phyloP scores from a whole-genome alignment of 2,888 invertebrate species.

The Agonum fuliginosum region DNA sequence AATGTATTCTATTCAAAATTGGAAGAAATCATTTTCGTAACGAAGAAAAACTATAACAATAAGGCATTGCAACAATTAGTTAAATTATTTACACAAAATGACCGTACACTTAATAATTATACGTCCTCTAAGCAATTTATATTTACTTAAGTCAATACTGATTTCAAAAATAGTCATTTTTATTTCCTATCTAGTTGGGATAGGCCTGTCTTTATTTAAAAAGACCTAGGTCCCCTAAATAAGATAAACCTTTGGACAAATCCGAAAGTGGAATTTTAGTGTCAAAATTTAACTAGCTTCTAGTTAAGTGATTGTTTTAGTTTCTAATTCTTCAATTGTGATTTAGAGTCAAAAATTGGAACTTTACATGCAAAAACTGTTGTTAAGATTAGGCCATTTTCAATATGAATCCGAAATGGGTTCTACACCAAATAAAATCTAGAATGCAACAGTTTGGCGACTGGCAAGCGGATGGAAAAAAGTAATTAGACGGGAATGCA shows the following conservation, averaged over 20 bases:
- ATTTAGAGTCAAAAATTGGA: conserved; percentile 9
- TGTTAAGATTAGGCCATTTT: background rate
- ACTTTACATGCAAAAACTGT: conserved; percentile 11
- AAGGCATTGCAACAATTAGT: conserved; percentile 32
- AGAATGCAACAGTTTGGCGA: too few relatives aligned
- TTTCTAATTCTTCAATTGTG: conserved; percentile 6
- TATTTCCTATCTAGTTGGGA: conserved; percentile 23
- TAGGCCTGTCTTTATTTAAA: background rate
- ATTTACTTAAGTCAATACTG: conserved; percentile 27
- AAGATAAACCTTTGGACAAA: conserved; percentile 24
- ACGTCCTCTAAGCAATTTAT: conserved; percentile 7
- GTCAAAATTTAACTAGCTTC: conserved; percentile 7
- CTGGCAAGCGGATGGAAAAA: too few relatives aligned
- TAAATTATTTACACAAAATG: conserved; percentile 46
- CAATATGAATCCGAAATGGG: background rate
- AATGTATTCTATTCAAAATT: conserved; percentile 50
- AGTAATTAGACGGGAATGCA: too few relatives aligned
- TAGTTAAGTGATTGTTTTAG: conserved; percentile 19
- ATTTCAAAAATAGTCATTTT: conserved; percentile 42
- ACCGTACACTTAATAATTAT: conserved; percentile 5
- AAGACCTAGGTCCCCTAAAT: conserved; percentile 12
- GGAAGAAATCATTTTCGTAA: conserved; percentile 33
- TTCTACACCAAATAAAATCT: too few relatives aligned
- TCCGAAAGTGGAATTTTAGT: conserved; percentile 4
- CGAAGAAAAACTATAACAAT: conserved; percentile 25